Base-by-base conservation (phyloP, 2,888 invertebrate genomes). In the Polietes domitor region DNA sequence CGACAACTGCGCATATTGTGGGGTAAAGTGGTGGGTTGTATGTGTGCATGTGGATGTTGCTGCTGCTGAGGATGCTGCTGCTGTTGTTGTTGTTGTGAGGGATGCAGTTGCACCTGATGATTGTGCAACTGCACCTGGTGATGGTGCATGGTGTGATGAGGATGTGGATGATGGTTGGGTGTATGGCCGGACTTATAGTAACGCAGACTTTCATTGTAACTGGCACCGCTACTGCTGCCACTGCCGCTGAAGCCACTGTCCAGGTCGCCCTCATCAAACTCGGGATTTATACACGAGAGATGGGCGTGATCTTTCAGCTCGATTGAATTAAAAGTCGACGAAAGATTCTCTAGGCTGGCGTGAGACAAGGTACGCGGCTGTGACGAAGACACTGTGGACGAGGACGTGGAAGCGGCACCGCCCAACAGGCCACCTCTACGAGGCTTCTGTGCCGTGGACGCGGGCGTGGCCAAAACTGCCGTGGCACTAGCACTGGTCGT, bases 221-320 rank as follows among this genome's bases (percentile, higher is more conserved):
- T 96, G 92, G 96, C 96, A 90, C 96, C 96, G 92, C 96, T 96
- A 89, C 96, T 96, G 93, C 96, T 96, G 87, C 92, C 92, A 86
- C 92, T 92, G 92, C 92, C 92, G 85, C 92, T 92, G 92, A 96
- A 96, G 80, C 96, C 96, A 91, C 96, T 96, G 92, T 96, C 96
- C 90, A 96, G 93, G 92, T 96, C 96, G 53, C 92, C 92, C 87
- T 92, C 92, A 82, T 92, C 92, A 83, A 92, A 92, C 80, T 92
- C 92, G 7, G 92, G 91, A 87, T 92, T 92, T 81, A 91, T 91
- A 88, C 92, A 91, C 82, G 92, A 92, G 83, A 88, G 90, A 71
- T 88, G 87, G 37, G 88, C 86, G 79, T 91, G 92, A 85, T 92
- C 92, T 88, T 92, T 92, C 43, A 92, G 88, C 85, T 92, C 92